Percentiles rank a stretch among this genome's conserved stretches.
These are phyloP conservation scores for Leuciscus waleckii DNA, from an alignment of 2,797 vertebrate genomes.

Conservation along the genomic window DNA sequence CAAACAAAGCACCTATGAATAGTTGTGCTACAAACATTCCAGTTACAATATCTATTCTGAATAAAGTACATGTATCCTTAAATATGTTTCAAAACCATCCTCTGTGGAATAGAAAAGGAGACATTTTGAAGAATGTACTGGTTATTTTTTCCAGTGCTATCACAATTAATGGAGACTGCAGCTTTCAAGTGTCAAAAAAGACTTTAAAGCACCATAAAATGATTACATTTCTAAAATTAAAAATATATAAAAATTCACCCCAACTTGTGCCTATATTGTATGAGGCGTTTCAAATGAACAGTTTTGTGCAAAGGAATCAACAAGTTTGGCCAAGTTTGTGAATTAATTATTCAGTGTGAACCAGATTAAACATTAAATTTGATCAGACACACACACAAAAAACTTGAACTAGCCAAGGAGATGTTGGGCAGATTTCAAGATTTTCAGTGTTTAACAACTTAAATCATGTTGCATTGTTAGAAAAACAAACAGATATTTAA, in stretches of 20 bases:
- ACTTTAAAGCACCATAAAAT: not conserved
- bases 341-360: not conserved
- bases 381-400: too few species aligned
- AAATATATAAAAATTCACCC: not conserved
- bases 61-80: not conserved
- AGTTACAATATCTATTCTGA: not conserved
- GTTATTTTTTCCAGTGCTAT: not conserved
- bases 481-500: too few species aligned
- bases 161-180: not conserved
- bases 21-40: conserved; percentile 21
- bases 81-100: not conserved
- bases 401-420: not conserved
- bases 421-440: not conserved
- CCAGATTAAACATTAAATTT: too few species aligned
- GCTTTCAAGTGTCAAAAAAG: not conserved
- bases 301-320: not conserved
- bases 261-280: not conserved
- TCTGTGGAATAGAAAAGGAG: not conserved
- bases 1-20: conserved; percentile 2
- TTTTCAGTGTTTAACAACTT: not conserved
- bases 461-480: too few species aligned
- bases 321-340: not conserved
- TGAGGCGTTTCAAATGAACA: not conserved
- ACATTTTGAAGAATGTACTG: not conserved
- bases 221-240: too few species aligned